Evolutionary conservation across 2,113 vertebrate species (phyloP), one percentile per base, ranked within the genome.

Genomic region (Elachura formosa): DNA sequence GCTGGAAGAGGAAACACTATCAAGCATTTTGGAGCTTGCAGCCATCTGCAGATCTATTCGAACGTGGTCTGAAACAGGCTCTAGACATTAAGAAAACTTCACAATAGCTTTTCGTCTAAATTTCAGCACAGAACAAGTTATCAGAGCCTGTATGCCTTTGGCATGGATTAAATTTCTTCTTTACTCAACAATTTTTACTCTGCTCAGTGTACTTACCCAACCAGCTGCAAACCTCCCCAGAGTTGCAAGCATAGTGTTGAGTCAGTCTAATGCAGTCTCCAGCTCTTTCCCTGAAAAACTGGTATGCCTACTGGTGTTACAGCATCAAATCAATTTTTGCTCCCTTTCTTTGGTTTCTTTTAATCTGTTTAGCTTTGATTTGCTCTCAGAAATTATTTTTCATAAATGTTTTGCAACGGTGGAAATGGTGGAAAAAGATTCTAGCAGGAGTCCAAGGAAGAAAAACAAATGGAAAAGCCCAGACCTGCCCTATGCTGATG

Each of bases 111-210:
- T 93, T 92, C 96, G 86, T 96, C 93, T 94, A 81, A 71, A 95
- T 91, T 96, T 95, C 80, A 87, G 78, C 72, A 75, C n/a, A 29
- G 84, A 92, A 81, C 29, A 72, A 96, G 80, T 89, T 95, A 95
- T 61, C 85, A 93, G 95, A 96, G 83, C 55, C 81, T 29, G 3
- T 49, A 78, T 73, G 51, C 26, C 73, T 93, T 87, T 93, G 83
- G 75, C 75, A 69, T 58, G 71, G 68, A 75, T 76, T 93, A 55
- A 52, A 82, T 78, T 87, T 97, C 90, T 54, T 84, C 83, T 92
- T 94, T 81, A 67, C 66, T 91, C 83, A 83, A 85, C 29, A 58
- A 4, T 86, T 95, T 91, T 79, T 54, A 67, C 58, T 84, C 61
- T 54, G 52, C 69, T 87, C 76, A 63, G 18, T 0, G 0, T 48